These are phyloP conservation scores for Montipora efflorescens DNA, from an alignment of 64 coral and sea anemone species.

Conservation along the genomic window DNA sequence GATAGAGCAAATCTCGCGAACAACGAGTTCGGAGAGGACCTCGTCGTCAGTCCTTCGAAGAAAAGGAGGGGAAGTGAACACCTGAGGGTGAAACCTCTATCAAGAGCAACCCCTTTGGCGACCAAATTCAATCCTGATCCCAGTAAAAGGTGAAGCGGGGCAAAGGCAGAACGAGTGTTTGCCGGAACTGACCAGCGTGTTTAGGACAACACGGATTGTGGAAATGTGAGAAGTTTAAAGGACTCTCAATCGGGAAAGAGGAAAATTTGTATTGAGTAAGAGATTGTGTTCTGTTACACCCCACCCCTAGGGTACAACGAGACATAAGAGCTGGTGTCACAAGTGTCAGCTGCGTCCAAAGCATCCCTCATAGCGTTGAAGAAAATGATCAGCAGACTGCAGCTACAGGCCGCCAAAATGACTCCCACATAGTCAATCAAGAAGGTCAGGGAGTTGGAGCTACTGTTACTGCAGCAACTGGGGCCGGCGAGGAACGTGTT, in stretches of 20 bases:
- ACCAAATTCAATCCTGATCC: neutral
- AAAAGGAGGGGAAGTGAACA: neutral
- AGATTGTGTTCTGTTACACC: slow-evolving; percentile 82
- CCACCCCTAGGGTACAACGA: neutral
- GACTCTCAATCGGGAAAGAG: slow-evolving; percentile 28
- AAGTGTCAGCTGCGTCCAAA: neutral
- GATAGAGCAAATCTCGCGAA: slow-evolving; percentile 53
- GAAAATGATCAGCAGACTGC: neutral
- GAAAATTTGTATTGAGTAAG: slow-evolving; percentile 57
- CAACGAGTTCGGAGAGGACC: slow-evolving; percentile 79
- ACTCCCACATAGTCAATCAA: neutral
- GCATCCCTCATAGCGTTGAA: neutral
- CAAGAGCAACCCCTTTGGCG: neutral
- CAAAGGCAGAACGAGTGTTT: neutral
- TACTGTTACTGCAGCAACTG: neutral
- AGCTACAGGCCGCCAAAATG: slow-evolving; percentile 23
- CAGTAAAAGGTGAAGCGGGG: neutral
- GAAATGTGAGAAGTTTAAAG: slow-evolving; percentile 73
- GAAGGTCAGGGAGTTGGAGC: neutral
- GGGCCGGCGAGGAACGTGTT: neutral
- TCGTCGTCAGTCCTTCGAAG: slow-evolving; percentile 14
- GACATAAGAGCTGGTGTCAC: neutral
- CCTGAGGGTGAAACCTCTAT: neutral
- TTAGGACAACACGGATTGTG: slow-evolving; percentile 62
- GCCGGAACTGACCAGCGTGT: slow-evolving; percentile 51